Base-by-base conservation (phyloP, 2,113 vertebrate species). In the Cyprinodon tularosa region DNA sequence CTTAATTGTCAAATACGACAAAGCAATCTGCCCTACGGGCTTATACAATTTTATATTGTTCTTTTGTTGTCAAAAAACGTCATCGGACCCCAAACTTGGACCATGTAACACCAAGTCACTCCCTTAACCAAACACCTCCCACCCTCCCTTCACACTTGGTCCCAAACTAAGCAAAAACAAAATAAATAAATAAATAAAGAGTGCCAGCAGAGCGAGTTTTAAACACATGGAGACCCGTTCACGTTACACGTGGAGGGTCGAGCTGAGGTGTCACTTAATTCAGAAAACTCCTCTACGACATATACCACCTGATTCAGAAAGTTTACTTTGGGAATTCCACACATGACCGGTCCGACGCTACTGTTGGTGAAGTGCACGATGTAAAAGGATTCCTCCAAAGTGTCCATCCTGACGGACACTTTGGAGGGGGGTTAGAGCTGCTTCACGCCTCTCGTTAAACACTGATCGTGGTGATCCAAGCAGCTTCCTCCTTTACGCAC, bases 161-260 rank as follows among this genome's bases (percentile, higher is more conserved):
- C 63, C 20, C 40, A 65, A 39, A 64, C 62, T n/a, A 17, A 53
- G 67, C 64, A 72, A 74, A 74, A 84, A 29, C 29, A 29, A 29
- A 29, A 29, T 29, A 29, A 29, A 29, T 29, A 29, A 29, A 29
- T 29, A 29, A 78, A 80, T 73, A 77, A 13, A 13, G 60, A 29
- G 60, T 72, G 78, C 81, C 77, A 74, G 36, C 78, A 88, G 68
- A 77, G 66, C 62, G 77, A 39, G 80, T 77, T 85, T 81, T 90
- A 90, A 90, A 91, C 87, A 92, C 61, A 53, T 84, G 85, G 84
- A 89, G 73, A 87, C 84, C 82, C 87, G 76, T 48, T 68, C 72
- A 83, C 88, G 81, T 70, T 86, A 77, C 92, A 93, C 93, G 92
- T 93, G 64, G 67, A 63, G 68, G 12, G 45, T 62, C 66, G 57